A percentile compares a stretch with the other conserved stretches of the same genome.
Conservation (phyloP, 2,888 invertebrate genomes). For the Diarsia mendica region DNA sequence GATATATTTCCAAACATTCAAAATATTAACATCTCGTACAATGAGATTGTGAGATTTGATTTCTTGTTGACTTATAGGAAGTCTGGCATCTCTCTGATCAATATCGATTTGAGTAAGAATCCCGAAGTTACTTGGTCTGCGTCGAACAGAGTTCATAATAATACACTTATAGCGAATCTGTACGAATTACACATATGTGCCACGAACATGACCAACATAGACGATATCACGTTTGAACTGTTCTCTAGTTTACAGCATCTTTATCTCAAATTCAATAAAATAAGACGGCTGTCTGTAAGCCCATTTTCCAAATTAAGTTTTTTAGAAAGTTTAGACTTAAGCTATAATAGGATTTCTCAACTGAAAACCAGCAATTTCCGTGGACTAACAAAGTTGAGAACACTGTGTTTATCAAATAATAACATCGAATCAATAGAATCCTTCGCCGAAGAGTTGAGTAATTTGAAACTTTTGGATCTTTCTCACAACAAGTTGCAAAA, state of each 20-base stretch:
- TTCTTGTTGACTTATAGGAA: constrained; percentile 80
- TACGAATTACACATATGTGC: constrained; percentile 86
- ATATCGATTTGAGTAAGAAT: constrained; percentile 86
- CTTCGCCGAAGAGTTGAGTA: constrained; percentile 94
- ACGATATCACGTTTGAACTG: constrained; percentile 94
- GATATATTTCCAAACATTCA: constrained; percentile 86
- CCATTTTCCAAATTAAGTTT: constrained; percentile 94
- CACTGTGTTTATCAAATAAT: constrained; percentile 96
- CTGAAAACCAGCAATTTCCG: constrained; percentile 96
- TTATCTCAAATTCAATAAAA: constrained; percentile 93
- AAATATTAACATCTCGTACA: constrained; percentile 85
- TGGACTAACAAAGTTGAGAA: constrained; percentile 93
- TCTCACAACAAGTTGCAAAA: constrained; percentile 95
- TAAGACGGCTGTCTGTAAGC: constrained; percentile 95
- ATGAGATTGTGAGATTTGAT: constrained; percentile 83
- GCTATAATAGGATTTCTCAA: constrained; percentile 94
- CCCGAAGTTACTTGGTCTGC: constrained; percentile 81
- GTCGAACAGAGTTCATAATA: constrained; percentile 76
- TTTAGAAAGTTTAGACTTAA: constrained; percentile 95
- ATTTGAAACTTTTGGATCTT: constrained; percentile 94
- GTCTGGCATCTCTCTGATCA: constrained; percentile 78
- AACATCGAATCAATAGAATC: constrained; percentile 95
- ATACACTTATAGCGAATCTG: constrained; percentile 81
- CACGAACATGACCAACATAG: constrained; percentile 83
- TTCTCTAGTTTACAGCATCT: constrained; percentile 94